Conservation (phyloP, 2,888 invertebrate species). For the Drosophila pegasa region DNA sequence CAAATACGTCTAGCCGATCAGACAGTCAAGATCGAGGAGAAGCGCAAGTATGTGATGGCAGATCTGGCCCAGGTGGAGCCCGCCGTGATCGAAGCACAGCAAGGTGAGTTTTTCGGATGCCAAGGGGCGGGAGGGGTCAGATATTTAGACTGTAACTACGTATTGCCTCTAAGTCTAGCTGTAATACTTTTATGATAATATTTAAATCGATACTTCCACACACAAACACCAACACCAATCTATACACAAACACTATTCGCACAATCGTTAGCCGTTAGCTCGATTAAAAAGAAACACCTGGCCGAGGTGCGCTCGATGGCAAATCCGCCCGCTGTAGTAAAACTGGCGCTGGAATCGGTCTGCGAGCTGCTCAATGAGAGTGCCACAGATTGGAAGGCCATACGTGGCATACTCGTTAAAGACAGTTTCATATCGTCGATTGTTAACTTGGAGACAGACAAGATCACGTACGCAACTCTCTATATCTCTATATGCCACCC, state of each 20-base stretch:
- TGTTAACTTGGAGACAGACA: constrained; percentile 97
- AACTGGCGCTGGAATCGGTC: constrained; percentile 97
- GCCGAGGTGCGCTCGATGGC: constrained; percentile 98
- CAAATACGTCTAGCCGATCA: constrained; percentile 94
- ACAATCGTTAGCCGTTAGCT: constrained; percentile 91
- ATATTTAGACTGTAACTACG: constrained; percentile 12
- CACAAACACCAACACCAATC: constrained; percentile 19
- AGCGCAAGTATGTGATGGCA: constrained; percentile 96
- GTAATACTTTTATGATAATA: constrained; percentile 36
- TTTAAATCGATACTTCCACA: constrained; percentile 41
- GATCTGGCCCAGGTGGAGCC: constrained; percentile 99
- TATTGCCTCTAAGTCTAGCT: constrained; percentile 32
- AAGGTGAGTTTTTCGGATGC: constrained; percentile 87
- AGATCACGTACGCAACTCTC: constrained; percentile 90
- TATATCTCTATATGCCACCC: constrained; percentile 40
- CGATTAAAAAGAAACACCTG: constrained; percentile 97
- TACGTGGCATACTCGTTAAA: constrained; percentile 95
- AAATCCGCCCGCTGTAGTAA: constrained; percentile 96
- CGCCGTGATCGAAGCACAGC: constrained; percentile 99
- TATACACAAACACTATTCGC: constrained; percentile 32
- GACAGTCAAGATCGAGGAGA: constrained; percentile 96
- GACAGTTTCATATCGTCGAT: constrained; percentile 98
- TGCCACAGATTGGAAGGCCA: constrained; percentile 97
- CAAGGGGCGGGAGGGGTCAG: constrained; percentile 19
- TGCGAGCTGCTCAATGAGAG: constrained; percentile 96